Percentiles rank a stretch among this genome's conserved stretches.
phyloP scores from a whole-genome alignment of 2,888 invertebrate species.

The Hofmannophila pseudospretella region DNA sequence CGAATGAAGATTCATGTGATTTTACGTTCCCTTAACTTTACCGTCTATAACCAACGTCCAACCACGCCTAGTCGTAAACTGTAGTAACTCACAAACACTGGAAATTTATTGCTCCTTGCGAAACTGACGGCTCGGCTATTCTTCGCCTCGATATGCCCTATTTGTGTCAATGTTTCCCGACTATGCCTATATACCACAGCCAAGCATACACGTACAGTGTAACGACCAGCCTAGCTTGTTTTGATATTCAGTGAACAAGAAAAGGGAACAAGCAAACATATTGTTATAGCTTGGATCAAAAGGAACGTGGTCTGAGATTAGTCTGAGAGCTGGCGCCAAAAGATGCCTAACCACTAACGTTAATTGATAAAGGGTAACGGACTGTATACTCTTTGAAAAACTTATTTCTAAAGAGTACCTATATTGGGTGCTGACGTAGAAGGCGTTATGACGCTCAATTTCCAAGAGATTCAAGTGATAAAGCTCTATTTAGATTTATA shows the following conservation, averaged over 20 bases:
- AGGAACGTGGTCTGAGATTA: neutral
- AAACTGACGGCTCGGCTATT: conserved; percentile 8
- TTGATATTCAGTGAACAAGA: conserved; percentile 2
- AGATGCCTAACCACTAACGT: too few relatives aligned
- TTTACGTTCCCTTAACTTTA: conserved; percentile 17
- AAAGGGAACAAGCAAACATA: neutral
- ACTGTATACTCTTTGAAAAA: too few relatives aligned
- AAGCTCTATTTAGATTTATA: too few relatives aligned
- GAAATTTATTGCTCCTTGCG: conserved; percentile 7
- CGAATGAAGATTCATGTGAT: neutral
- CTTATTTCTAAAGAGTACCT: too few relatives aligned
- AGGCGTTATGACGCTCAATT: too few relatives aligned
- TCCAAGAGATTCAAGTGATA: too few relatives aligned
- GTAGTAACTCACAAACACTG: conserved; percentile 1
- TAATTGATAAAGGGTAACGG: too few relatives aligned
- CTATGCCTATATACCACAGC: neutral
- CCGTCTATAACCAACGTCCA: too few relatives aligned
- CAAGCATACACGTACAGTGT: neutral
- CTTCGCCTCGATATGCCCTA: conserved; percentile 11
- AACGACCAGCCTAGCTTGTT: neutral
- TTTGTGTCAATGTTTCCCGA: conserved; percentile 10
- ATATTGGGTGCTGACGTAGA: too few relatives aligned
- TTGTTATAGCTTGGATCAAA: neutral
- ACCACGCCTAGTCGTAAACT: conserved; percentile 13
- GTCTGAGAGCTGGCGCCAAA: neutral